Conservation (phyloP, 2,797 vertebrate genomes). For the Carapus acus region DNA sequence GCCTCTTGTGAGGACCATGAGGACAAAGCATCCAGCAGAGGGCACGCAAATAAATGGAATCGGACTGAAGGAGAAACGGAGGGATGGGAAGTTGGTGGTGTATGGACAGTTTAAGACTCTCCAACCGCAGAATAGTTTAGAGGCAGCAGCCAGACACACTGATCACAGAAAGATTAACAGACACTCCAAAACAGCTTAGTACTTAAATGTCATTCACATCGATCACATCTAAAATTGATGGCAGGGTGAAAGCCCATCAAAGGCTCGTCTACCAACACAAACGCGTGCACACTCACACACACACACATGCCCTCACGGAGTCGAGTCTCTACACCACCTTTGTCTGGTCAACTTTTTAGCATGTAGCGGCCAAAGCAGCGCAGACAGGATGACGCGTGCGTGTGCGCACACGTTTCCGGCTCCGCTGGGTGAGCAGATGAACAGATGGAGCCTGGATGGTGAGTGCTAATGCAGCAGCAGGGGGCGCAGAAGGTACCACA, state of each 20-base stretch:
- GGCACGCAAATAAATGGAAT: no score
- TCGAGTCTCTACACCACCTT: constrained; percentile 2
- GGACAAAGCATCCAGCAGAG: no score
- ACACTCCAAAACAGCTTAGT: constrained; percentile 15
- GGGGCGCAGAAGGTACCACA: constrained; percentile 35
- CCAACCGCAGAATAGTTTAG: not conserved
- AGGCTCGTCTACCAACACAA: constrained; percentile 23
- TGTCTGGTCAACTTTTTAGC: constrained; percentile 46
- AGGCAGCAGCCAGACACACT: constrained; percentile 11
- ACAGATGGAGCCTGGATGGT: constrained; percentile 57
- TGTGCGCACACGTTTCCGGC: constrained; percentile 12
- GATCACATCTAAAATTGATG: constrained; percentile 56
- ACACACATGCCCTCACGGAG: no score
- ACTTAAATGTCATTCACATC: constrained; percentile 55
- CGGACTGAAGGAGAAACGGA: constrained; percentile 7
- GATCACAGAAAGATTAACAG: constrained; percentile 23
- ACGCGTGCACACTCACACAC: not conserved
- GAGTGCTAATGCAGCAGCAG: constrained; percentile 49
- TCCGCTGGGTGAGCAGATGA: constrained; percentile 50
- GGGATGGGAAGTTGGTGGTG: constrained; percentile 20
- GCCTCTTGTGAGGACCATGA: no score
- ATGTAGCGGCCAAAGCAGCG: constrained; percentile 33
- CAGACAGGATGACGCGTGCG: no score
- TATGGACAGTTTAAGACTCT: not conserved
- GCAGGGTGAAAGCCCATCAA: constrained; percentile 37